These are phyloP conservation scores for Kryptolebias ocellatus DNA, from an alignment of 2,797 vertebrate genomes.

Conservation along the genomic window DNA sequence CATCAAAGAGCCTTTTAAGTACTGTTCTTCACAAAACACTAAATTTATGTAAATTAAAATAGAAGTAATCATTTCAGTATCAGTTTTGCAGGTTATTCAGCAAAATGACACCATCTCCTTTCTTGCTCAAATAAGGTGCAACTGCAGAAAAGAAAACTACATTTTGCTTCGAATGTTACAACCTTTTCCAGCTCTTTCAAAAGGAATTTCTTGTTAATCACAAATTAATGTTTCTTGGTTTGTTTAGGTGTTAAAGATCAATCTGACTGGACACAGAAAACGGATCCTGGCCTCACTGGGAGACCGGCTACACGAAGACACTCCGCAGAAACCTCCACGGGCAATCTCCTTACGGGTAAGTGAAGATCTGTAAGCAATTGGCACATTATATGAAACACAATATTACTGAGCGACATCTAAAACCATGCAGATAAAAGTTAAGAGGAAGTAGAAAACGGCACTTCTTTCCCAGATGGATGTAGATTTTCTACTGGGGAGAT, in stretches of 20 bases:
- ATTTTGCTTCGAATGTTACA: too few relatives aligned
- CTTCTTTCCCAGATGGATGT: slow-evolving; percentile 23
- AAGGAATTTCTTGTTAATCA: neutral
- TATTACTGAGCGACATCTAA: neutral
- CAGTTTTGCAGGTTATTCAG: too few relatives aligned
- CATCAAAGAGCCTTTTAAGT: neutral
- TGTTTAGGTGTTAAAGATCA: slow-evolving; percentile 94
- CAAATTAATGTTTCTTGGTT: slow-evolving; percentile 14
- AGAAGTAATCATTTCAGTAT: neutral
- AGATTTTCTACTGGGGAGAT: slow-evolving; percentile 23
- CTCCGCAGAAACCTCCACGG: slow-evolving; percentile 95
- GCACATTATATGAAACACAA: neutral
- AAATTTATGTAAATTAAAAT: neutral
- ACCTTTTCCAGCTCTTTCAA: neutral
- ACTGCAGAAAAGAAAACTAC: too few relatives aligned
- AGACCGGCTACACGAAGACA: slow-evolving; percentile 95
- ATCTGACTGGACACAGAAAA: slow-evolving; percentile 94
- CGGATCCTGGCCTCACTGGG: slow-evolving; percentile 95
- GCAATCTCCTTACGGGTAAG: slow-evolving; percentile 94
- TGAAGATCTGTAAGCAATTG: slow-evolving; percentile 8
- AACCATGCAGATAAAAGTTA: slow-evolving; percentile 1
- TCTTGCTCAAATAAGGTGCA: too few relatives aligned
- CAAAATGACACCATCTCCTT: too few relatives aligned
- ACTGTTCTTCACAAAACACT: neutral
- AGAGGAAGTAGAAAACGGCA: neutral